Evolutionary conservation across 2,888 invertebrate species (phyloP).

Genomic region (Netelia inedita): DNA sequence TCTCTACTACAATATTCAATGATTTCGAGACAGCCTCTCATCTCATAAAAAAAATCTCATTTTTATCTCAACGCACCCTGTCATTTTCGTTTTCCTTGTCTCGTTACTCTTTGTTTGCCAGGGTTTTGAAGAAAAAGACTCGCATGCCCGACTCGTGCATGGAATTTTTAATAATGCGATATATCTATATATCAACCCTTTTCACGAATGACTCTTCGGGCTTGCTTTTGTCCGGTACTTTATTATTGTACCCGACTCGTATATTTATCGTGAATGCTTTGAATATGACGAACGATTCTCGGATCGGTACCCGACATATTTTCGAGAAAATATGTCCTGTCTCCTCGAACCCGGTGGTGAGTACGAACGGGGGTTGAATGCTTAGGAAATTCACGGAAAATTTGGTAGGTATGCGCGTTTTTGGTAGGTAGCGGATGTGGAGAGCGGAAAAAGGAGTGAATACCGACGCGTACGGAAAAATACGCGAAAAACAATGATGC

Average conservation of each 20-base stretch:
- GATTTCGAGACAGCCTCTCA: neutral
- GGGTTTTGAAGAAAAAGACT: neutral
- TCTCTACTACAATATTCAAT: no score
- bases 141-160: neutral
- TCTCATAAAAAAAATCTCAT: neutral
- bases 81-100: neutral
- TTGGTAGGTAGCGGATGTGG: conserved; percentile 29
- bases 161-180: neutral
- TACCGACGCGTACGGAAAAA: neutral
- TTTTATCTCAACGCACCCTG: neutral
- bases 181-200: neutral
- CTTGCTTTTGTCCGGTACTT: neutral
- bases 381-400: conserved; percentile 40
- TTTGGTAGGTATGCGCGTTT: neutral
- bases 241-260: conserved; percentile 30
- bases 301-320: neutral
- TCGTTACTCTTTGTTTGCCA: neutral
- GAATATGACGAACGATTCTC: neutral
- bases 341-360: no score
- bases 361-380: neutral
- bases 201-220: conserved; percentile 5
- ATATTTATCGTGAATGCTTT: neutral
- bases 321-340: neutral
- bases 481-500: no score
- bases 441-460: conserved; percentile 6